Evolutionary conservation across 2,113 vertebrate genomes (phyloP).

Genomic region (Tachysurus fulvidraco): DNA sequence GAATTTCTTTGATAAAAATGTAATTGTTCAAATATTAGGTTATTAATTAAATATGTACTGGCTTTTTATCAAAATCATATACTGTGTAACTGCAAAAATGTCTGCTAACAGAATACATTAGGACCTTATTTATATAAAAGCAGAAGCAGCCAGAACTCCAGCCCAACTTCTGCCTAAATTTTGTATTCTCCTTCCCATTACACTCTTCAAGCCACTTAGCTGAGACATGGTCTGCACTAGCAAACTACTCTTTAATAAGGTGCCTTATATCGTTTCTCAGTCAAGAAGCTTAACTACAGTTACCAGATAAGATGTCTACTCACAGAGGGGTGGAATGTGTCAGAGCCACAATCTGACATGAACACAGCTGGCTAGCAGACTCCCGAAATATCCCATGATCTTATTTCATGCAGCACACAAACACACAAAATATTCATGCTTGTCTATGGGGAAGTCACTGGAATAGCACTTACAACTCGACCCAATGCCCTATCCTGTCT

Average conservation of each 20-base stretch:
- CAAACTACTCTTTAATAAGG: constrained; percentile 14
- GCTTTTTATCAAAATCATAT: background rate
- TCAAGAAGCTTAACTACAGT: constrained; percentile 30
- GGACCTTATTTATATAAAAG: background rate
- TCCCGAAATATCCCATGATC: constrained; percentile 34
- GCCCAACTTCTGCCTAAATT: background rate
- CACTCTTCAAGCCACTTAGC: background rate
- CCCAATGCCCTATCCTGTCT: background rate
- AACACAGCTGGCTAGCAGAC: constrained; percentile 41
- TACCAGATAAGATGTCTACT: constrained; percentile 31
- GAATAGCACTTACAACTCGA: background rate
- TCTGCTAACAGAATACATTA: background rate
- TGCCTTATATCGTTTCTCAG: constrained; percentile 11
- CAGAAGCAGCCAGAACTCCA: background rate
- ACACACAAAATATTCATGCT: constrained; percentile 15
- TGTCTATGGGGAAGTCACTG: background rate
- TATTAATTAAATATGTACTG: background rate
- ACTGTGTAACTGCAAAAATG: background rate
- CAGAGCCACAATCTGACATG: constrained; percentile 40
- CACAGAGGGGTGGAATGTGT: background rate
- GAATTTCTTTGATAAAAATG: too few relatives aligned
- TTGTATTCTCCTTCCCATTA: background rate
- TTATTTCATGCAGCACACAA: constrained; percentile 34
- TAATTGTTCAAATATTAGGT: too few relatives aligned
- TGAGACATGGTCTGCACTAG: background rate